Percentiles rank a stretch among this genome's conserved stretches.
These are phyloP conservation scores for Clupea harengus DNA, from an alignment of 2,113 vertebrate species.

Conservation along the genomic window DNA sequence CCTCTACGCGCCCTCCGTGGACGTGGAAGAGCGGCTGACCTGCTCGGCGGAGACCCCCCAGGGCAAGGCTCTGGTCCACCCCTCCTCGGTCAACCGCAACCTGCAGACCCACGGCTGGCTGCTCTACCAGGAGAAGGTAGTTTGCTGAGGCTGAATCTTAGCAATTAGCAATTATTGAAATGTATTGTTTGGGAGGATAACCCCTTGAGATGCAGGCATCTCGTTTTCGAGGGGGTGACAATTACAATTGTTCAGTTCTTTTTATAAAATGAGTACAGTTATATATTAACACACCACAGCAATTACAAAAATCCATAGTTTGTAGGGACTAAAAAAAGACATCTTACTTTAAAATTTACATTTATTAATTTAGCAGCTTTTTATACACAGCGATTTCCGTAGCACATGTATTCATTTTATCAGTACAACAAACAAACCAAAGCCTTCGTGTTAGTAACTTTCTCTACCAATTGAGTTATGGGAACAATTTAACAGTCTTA, in stretches of 20 bases:
- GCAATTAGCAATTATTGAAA: too few relatives aligned
- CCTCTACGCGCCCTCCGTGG: conserved; percentile 81
- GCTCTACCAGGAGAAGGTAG: conserved; percentile 95
- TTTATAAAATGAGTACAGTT: background rate
- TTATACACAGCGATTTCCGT: background rate
- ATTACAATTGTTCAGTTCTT: too few relatives aligned
- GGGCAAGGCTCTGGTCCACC: conserved; percentile 91
- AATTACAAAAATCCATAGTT: too few relatives aligned
- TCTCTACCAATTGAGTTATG: too few relatives aligned
- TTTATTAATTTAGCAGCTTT: background rate
- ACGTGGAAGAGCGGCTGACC: conserved; percentile 82
- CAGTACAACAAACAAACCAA: background rate
- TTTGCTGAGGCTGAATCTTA: too few relatives aligned
- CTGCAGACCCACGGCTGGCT: conserved; percentile 92
- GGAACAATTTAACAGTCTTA: too few relatives aligned
- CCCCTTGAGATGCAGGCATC: too few relatives aligned
- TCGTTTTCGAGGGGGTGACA: too few relatives aligned
- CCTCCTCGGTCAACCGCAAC: conserved; percentile 89
- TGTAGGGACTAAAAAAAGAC: too few relatives aligned
- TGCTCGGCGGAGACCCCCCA: conserved; percentile 91
- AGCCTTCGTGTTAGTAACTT: too few relatives aligned
- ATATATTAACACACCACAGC: too few relatives aligned
- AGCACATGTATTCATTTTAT: background rate
- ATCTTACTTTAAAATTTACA: background rate
- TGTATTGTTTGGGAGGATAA: too few relatives aligned